Evolutionary conservation across 37 sponge, comb jelly and placozoan genomes (phyloP), one percentile per base, ranked within the genome.

Genomic region (Amphimedon queenslandica): DNA sequence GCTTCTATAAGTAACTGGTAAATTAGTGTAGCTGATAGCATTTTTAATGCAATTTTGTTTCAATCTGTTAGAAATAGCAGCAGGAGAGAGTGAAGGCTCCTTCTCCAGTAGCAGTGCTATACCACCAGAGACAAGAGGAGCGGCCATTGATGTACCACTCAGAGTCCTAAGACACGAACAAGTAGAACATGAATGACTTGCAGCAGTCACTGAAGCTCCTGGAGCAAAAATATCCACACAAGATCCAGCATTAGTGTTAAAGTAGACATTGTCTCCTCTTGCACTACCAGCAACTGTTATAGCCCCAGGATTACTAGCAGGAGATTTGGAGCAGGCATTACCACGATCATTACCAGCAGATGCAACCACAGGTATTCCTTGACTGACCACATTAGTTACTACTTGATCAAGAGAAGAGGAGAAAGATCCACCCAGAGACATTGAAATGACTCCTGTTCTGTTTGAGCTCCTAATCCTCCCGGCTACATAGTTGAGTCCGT

Each of bases 181-280:
- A 10, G 53, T 43, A 20, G 24, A 61, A 35, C 91, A 90, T 4
- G 55, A 20, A 24, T 64, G 37, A 35, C 73, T 78, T 20, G 91
- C 91, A 58, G 82, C 86, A 10, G 18, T 32, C 4, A 90, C 63
- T 27, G 39, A 8, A 21, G 69, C 67, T 2, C 82, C 91, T 1
- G 91, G 91, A 31, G 91, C 86, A 82, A 90, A 70, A 20, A 90
- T 77, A 55, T 85, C 83, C 2, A 90, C 83, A 60, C 91, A 90
- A 29, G 60, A 37, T 4, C 91, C 91, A 47, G 63, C 77, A 40
- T 78, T 85, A 6, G 87, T 82, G 47, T 39, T 20, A 37, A 32
- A 57, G 67, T 81, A 84, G 27, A 84, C 56, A 20, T 56, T 58
- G 32, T 84, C 91, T 20, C 70, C 78, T 24, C 35, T 11, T 8